These are phyloP conservation scores for Merodon equestris DNA, from an alignment of 2,888 invertebrate genomes.

Conservation along the genomic window DNA sequence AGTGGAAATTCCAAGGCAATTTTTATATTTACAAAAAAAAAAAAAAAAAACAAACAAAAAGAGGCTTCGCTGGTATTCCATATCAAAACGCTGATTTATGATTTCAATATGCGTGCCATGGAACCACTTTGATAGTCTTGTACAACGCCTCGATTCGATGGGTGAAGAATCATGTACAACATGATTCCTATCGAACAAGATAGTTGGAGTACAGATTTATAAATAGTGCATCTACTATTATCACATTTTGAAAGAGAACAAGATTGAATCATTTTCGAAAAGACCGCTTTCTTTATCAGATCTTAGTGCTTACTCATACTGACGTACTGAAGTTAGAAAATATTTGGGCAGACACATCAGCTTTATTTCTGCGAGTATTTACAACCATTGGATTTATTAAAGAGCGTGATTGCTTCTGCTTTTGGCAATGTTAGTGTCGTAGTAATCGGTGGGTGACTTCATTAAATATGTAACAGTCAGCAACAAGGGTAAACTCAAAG, in stretches of 20 bases:
- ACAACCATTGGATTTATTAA: too few relatives aligned
- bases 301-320: not conserved
- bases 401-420: too few relatives aligned
- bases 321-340: too few relatives aligned
- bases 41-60: not conserved
- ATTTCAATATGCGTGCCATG: slow-evolving; percentile 30
- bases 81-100: slow-evolving; percentile 64
- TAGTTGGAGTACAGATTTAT: slow-evolving; percentile 27
- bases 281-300: too few relatives aligned
- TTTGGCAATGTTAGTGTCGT: too few relatives aligned
- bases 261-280: slow-evolving; percentile 42
- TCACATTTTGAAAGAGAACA: slow-evolving; percentile 39
- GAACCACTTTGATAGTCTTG: slow-evolving; percentile 32
- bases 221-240: slow-evolving; percentile 34
- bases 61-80: slow-evolving; percentile 49
- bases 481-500: too few relatives aligned
- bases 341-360: too few relatives aligned
- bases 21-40: not conserved
- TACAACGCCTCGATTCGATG: slow-evolving; percentile 15
- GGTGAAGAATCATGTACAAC: not conserved
- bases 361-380: too few relatives aligned
- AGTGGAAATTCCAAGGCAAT: slow-evolving; percentile 10
- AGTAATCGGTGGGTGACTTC: too few relatives aligned
- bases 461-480: too few relatives aligned
- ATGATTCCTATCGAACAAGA: slow-evolving; percentile 20